Evolutionary conservation across 2,797 vertebrate species (phyloP).

Genomic region (Peromyscus melanophrys): DNA sequence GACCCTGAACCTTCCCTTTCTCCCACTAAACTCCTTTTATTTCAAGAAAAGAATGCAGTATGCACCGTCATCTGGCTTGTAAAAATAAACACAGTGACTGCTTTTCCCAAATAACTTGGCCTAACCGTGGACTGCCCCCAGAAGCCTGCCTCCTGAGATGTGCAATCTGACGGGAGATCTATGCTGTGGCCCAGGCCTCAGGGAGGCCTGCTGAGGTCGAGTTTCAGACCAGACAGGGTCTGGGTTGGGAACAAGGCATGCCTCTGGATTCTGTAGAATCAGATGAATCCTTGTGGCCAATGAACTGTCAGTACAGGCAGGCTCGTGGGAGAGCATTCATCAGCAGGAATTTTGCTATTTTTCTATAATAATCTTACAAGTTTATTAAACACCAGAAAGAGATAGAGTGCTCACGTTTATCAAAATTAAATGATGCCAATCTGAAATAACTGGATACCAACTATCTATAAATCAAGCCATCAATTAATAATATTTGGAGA

Average conservation of each 20-base stretch:
- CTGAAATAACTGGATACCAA: neutral
- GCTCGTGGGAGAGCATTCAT: neutral
- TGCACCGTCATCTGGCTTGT: slow-evolving; percentile 69
- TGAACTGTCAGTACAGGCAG: neutral
- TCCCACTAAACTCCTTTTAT: slow-evolving; percentile 35
- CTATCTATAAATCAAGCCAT: slow-evolving; percentile 44
- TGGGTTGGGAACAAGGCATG: slow-evolving; percentile 23
- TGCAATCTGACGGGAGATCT: slow-evolving; percentile 52
- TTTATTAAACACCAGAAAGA: slow-evolving; percentile 4
- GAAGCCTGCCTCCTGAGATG: slow-evolving; percentile 61
- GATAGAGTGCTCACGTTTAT: neutral
- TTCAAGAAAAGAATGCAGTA: slow-evolving; percentile 74
- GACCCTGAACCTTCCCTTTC: slow-evolving; percentile 64
- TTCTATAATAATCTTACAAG: slow-evolving; percentile 21
- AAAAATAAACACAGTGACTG: slow-evolving; percentile 79
- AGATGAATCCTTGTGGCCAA: neutral
- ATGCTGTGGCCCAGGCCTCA: neutral
- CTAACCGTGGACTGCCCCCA: slow-evolving; percentile 14
- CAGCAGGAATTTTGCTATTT: neutral
- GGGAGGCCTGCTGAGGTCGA: neutral
- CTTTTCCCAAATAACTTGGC: slow-evolving; percentile 73
- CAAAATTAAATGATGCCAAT: slow-evolving; percentile 42
- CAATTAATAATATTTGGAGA: slow-evolving; percentile 2
- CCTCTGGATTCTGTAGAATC: neutral
- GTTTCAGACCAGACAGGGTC: slow-evolving; percentile 30